A percentile compares a stretch with the other conserved stretches of the same genome.
Evolutionary conservation across 2,113 vertebrate species (phyloP).

Genomic region (Nestor notabilis): DNA sequence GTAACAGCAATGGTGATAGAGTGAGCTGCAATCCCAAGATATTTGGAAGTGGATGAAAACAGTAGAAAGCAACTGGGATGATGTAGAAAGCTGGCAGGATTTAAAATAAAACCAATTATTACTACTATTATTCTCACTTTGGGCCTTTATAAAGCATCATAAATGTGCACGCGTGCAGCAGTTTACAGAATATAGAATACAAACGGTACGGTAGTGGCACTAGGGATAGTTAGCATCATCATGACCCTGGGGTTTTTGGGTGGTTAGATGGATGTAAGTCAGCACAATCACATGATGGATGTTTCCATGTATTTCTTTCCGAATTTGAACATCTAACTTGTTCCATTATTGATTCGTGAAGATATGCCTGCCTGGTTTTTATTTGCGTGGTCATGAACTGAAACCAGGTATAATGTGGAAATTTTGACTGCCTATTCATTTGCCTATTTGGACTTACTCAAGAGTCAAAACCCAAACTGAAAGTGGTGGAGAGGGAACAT

Average conservation of each 20-base stretch:
- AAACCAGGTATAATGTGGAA: conserved; percentile 17
- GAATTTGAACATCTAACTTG: neutral
- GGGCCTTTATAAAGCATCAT: neutral
- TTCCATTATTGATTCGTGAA: neutral
- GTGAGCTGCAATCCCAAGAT: neutral
- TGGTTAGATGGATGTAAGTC: neutral
- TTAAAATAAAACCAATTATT: neutral
- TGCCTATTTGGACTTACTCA: neutral
- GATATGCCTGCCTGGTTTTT: neutral
- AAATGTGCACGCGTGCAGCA: neutral
- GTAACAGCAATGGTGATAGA: neutral
- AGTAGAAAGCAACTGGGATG: neutral
- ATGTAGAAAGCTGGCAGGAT: conserved; percentile 10
- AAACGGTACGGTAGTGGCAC: neutral
- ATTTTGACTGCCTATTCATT: neutral
- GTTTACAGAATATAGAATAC: neutral
- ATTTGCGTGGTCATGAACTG: neutral
- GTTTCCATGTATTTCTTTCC: neutral
- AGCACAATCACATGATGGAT: neutral
- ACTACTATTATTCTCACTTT: neutral
- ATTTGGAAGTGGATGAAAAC: neutral
- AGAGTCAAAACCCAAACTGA: conserved; percentile 5
- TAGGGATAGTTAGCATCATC: neutral
- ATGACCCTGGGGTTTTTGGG: neutral
- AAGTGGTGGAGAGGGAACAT: neutral